Conservation (phyloP, 2,888 invertebrate genomes). For the Spodoptera littoralis region DNA sequence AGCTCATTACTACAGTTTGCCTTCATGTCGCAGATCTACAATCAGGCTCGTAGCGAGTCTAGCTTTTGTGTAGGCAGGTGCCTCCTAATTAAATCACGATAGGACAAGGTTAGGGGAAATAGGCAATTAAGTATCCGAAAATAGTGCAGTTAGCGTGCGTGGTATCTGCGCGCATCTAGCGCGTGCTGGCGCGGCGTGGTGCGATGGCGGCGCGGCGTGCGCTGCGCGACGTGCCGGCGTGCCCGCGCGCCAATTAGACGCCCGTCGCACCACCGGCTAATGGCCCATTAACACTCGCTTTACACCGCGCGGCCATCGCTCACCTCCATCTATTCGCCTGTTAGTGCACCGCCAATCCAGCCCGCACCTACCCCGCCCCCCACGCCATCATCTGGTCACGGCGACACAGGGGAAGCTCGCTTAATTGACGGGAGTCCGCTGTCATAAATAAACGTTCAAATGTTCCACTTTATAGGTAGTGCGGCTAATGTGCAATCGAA, state of each 20-base stretch:
- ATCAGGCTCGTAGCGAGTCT: neutral
- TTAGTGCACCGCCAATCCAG: slow-evolving; percentile 57
- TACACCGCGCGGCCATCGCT: slow-evolving; percentile 75
- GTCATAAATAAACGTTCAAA: slow-evolving; percentile 66
- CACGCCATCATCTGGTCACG: slow-evolving; percentile 47
- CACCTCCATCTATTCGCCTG: slow-evolving; percentile 73
- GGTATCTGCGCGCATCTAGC: slow-evolving; percentile 75
- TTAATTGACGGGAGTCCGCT: slow-evolving; percentile 61
- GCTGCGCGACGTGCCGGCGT: slow-evolving; percentile 64
- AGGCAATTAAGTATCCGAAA: slow-evolving; percentile 64
- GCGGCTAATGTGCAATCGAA: slow-evolving; percentile 65
- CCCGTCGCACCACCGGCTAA: slow-evolving; percentile 75
- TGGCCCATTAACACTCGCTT: slow-evolving; percentile 85
- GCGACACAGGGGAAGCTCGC: slow-evolving; percentile 55
- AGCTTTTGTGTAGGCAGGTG: neutral
- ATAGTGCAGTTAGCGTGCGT: slow-evolving; percentile 76
- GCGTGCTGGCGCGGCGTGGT: slow-evolving; percentile 59
- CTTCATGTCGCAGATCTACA: neutral
- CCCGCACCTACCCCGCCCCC: slow-evolving; percentile 48
- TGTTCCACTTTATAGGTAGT: slow-evolving; percentile 64
- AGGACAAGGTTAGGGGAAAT: slow-evolving; percentile 49
- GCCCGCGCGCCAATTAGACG: slow-evolving; percentile 80
- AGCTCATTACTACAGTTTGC: neutral
- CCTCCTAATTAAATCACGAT: slow-evolving; percentile 32
- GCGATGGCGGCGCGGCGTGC: slow-evolving; percentile 53